Conservation (phyloP, 2,797 vertebrate genomes). For the Lates japonicus region DNA sequence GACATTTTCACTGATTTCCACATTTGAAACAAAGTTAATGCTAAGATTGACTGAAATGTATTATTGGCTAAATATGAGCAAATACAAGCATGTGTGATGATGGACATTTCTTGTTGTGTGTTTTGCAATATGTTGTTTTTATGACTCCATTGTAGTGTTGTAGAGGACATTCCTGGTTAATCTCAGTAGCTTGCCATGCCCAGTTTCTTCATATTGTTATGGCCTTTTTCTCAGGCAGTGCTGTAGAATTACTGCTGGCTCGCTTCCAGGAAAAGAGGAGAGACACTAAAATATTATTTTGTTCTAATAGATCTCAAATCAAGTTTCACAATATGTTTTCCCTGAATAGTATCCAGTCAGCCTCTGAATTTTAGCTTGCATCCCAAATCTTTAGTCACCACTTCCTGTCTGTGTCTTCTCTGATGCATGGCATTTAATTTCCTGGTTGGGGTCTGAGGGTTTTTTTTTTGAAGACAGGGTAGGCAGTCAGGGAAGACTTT, state of each 20-base stretch:
- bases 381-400: not conserved
- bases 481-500: slow-evolving; percentile 3
- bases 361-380: not conserved
- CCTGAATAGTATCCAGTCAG: not conserved
- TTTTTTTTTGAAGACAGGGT: slow-evolving; percentile 33
- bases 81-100: not conserved
- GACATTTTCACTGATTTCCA: not conserved
- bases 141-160: not conserved
- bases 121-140: not conserved
- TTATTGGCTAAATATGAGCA: not conserved
- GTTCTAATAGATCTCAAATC: slow-evolving; percentile 1
- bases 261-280: slow-evolving; percentile 9
- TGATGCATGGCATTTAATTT: slow-evolving; percentile 73
- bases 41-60: not conserved
- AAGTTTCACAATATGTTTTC: not conserved
- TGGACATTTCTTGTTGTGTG: not conserved
- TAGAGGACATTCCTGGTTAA: not conserved
- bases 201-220: not conserved
- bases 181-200: not conserved
- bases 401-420: slow-evolving; percentile 18
- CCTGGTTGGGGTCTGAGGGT: slow-evolving; percentile 59
- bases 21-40: not conserved
- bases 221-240: not conserved
- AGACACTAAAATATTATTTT: slow-evolving; percentile 1
- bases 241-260: not conserved